These are phyloP conservation scores for Acrossocheilus wenchowensis DNA, from an alignment of 2,797 vertebrate genomes.

Conservation along the genomic window DNA sequence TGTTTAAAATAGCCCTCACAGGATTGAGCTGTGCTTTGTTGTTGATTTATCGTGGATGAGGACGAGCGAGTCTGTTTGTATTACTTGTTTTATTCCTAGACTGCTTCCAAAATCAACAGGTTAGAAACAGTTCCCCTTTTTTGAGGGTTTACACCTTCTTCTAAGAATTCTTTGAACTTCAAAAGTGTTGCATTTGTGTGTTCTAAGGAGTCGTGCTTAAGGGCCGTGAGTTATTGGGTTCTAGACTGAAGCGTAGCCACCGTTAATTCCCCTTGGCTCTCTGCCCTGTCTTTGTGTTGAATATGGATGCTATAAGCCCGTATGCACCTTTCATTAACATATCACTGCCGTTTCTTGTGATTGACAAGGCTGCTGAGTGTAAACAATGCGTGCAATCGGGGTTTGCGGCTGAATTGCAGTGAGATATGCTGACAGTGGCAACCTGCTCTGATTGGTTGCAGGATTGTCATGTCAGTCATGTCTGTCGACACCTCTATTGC, in stretches of 20 bases:
- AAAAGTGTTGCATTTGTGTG: constrained; percentile 46
- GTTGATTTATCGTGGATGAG: constrained; percentile 45
- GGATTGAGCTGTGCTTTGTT: constrained; percentile 47
- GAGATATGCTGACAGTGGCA: constrained; percentile 13
- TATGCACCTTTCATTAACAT: constrained; percentile 25
- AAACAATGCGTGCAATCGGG: constrained; percentile 24
- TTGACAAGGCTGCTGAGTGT: constrained; percentile 29
- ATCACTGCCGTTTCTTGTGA: constrained; percentile 20
- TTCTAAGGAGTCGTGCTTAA: constrained; percentile 46
- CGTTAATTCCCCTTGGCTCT: constrained; percentile 71
- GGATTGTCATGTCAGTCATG: constrained; percentile 11
- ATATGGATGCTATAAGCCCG: constrained; percentile 34
- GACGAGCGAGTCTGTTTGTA: constrained; percentile 43
- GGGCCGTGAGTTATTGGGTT: constrained; percentile 61
- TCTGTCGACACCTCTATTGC: background rate
- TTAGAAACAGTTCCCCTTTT: constrained; percentile 25
- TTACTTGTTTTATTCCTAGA: constrained; percentile 48
- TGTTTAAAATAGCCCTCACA: constrained; percentile 31
- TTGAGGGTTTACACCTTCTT: constrained; percentile 46
- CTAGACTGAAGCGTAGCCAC: constrained; percentile 63
- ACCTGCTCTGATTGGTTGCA: constrained; percentile 23
- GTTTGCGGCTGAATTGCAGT: background rate
- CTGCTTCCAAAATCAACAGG: constrained; percentile 49
- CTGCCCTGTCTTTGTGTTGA: constrained; percentile 61
- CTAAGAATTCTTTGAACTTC: constrained; percentile 46